Evolutionary conservation across 2,888 invertebrate genomes (phyloP).

Genomic region (Platerodrilus igneus): DNA sequence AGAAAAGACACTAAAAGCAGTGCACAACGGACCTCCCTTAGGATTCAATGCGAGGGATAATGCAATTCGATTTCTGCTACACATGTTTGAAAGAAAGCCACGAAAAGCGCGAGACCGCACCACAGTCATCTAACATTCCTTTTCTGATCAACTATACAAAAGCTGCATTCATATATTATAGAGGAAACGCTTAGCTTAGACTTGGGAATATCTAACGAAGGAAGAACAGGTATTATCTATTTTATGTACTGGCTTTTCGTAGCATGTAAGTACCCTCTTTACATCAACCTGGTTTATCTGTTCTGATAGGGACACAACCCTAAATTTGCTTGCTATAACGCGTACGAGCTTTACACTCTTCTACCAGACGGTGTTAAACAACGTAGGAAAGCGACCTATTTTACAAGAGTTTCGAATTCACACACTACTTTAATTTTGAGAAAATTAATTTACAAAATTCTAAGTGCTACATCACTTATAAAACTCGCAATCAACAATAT

Average conservation of each 20-base stretch:
- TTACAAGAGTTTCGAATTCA: too few species aligned
- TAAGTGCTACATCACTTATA: too few species aligned
- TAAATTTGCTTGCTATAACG: too few species aligned
- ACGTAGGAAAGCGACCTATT: too few species aligned
- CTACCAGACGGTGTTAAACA: too few species aligned
- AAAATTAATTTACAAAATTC: too few species aligned
- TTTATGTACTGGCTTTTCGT: conserved; percentile 29
- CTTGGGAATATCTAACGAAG: conserved; percentile 15
- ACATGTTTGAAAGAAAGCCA: conserved; percentile 25
- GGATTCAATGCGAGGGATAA: conserved; percentile 26
- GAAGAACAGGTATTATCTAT: conserved; percentile 31
- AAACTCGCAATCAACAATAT: too few species aligned
- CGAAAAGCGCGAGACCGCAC: conserved; percentile 11
- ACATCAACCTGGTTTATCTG: conserved; percentile 30
- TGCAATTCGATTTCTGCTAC: conserved; percentile 33
- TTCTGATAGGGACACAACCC: conserved; percentile 16
- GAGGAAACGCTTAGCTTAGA: conserved; percentile 18
- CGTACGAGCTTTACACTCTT: too few species aligned
- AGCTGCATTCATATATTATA: conserved; percentile 16
- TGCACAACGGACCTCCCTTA: conserved; percentile 28
- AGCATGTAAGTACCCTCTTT: conserved; percentile 29
- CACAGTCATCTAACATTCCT: conserved; percentile 12
- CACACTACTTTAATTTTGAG: too few species aligned
- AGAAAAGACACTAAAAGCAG: conserved; percentile 26
- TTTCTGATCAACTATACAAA: conserved; percentile 14